Conservation (phyloP, 2,797 vertebrate genomes). For the Sebastolobus altivelis region DNA sequence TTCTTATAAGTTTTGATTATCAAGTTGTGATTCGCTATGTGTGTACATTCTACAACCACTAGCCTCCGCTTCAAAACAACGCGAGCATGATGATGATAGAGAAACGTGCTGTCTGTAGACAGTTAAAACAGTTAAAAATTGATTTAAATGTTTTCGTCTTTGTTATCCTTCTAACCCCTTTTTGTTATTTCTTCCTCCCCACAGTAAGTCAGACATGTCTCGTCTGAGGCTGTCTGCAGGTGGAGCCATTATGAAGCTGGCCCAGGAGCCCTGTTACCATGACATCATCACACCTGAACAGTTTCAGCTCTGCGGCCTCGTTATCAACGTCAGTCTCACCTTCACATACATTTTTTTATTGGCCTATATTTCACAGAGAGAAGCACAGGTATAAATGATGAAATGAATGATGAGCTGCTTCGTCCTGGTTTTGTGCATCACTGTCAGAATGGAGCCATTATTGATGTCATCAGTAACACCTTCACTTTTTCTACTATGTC, state of each 20-base stretch:
- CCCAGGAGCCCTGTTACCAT: constrained; percentile 99
- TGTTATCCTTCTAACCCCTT: background rate
- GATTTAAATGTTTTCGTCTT: background rate
- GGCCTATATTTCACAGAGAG: background rate
- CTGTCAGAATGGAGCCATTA: background rate
- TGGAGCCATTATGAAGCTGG: constrained; percentile 98
- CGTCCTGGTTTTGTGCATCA: background rate
- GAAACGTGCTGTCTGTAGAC: no score
- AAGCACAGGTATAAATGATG: background rate
- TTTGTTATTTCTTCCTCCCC: constrained; percentile 46
- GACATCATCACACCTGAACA: constrained; percentile 99
- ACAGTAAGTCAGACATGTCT: constrained; percentile 99
- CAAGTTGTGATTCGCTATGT: no score
- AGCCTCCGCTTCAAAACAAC: no score
- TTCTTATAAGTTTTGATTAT: no score
- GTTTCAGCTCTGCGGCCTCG: constrained; percentile 98
- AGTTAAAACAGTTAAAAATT: background rate
- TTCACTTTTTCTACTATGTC: background rate
- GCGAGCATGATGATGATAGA: no score
- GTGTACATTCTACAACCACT: no score
- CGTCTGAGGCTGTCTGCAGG: constrained; percentile 97
- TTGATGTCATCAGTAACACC: background rate
- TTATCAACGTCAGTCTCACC: constrained; percentile 93
- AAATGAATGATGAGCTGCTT: background rate
- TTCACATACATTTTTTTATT: background rate